Percentiles rank a stretch among this genome's conserved stretches.
phyloP scores from a whole-genome alignment of 2,888 invertebrate genomes.

The Epistrophella euchroma region DNA sequence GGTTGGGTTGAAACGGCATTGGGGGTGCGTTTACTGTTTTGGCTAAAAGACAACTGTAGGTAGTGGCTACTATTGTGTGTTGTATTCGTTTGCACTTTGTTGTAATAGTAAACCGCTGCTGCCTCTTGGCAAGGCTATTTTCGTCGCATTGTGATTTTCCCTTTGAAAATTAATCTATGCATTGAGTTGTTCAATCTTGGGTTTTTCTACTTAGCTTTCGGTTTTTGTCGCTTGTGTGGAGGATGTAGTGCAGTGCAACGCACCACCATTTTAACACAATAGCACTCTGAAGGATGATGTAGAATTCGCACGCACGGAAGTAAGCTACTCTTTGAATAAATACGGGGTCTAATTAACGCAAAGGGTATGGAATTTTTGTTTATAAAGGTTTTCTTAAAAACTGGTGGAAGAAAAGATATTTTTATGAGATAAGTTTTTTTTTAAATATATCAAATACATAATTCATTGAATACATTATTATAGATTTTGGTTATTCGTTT shows the following conservation, averaged over 20 bases:
- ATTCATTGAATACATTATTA: too few species aligned
- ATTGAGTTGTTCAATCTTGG: conserved; percentile 69
- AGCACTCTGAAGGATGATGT: not conserved
- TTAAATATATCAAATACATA: too few species aligned
- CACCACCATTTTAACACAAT: conserved; percentile 21
- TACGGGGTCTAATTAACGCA: conserved; percentile 2
- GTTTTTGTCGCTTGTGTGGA: conserved; percentile 12
- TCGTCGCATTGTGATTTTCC: conserved; percentile 70
- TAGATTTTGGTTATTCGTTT: too few species aligned
- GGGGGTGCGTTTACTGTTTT: conserved; percentile 44
- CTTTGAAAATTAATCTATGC: conserved; percentile 70
- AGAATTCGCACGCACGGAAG: conserved; percentile 18
- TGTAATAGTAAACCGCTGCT: conserved; percentile 20
- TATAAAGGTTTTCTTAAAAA: not conserved
- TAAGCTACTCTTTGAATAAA: not conserved
- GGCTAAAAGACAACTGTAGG: conserved; percentile 69
- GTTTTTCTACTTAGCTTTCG: conserved; percentile 20
- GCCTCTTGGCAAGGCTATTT: conserved; percentile 66
- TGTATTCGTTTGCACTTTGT: conserved; percentile 60
- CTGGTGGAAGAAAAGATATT: not conserved
- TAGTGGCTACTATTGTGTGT: conserved; percentile 56
- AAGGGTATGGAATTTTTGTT: not conserved
- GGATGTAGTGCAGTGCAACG: conserved; percentile 5
- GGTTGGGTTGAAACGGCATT: not conserved
- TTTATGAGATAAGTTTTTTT: not conserved